Evolutionary conservation across 2,888 invertebrate genomes (phyloP).

Genomic region (Chironomus tentans): DNA sequence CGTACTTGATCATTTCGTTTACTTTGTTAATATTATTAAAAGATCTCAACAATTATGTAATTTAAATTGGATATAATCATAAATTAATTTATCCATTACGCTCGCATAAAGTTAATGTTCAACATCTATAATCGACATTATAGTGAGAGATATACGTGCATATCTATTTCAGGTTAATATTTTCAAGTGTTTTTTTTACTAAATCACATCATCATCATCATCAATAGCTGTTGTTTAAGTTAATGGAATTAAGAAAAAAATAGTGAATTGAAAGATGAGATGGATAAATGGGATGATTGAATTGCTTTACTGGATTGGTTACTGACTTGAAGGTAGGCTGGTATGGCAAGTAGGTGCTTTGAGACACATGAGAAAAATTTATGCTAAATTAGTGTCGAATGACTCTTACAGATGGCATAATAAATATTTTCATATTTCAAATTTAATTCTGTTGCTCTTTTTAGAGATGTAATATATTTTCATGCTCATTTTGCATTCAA

Average conservation of each 20-base stretch:
- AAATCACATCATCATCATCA: background rate
- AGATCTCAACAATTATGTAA: background rate
- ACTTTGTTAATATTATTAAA: background rate
- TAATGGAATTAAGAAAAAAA: no score
- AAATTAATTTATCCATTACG: background rate
- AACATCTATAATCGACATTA: background rate
- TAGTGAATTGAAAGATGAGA: no score
- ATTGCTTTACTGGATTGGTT: no score
- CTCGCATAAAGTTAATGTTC: background rate
- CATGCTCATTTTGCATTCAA: slow-evolving; percentile 7
- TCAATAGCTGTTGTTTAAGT: no score
- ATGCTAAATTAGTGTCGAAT: background rate
- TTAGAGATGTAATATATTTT: background rate
- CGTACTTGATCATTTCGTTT: background rate
- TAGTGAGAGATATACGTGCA: background rate
- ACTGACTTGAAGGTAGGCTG: background rate
- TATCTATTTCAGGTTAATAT: slow-evolving; percentile 4
- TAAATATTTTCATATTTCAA: background rate
- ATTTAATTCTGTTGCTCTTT: background rate
- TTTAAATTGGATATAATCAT: background rate
- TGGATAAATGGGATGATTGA: no score
- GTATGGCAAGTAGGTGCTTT: background rate
- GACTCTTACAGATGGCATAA: background rate
- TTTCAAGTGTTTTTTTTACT: background rate
- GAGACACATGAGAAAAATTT: background rate